Evolutionary conservation across 2,888 invertebrate genomes (phyloP).

Genomic region (Conchocele bisecta): DNA sequence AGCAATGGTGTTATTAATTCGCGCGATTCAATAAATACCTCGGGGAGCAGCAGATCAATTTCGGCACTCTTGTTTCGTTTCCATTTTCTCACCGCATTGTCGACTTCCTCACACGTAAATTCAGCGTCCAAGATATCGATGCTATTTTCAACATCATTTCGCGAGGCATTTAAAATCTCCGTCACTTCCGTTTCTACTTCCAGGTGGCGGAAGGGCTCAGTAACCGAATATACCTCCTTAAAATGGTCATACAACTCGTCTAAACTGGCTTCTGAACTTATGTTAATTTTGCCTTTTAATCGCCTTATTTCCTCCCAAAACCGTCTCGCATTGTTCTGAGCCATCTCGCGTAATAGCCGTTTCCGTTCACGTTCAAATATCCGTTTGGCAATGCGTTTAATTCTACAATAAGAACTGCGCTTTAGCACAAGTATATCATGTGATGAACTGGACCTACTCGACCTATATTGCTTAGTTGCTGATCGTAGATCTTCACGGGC

Average conservation of each 20-base stretch:
- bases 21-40: conserved; percentile 1
- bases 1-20: neutral
- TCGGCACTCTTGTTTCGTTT: neutral
- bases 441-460: neutral
- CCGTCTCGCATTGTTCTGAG: neutral
- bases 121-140: neutral
- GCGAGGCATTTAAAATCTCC: neutral
- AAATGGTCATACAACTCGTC: conserved; percentile 11
- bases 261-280: neutral
- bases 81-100: neutral
- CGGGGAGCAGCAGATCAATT: neutral
- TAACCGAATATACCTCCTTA: neutral
- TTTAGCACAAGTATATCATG: neutral
- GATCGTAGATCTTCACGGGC: neutral
- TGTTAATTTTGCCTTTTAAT: neutral
- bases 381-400: neutral
- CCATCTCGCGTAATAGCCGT: neutral
- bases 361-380: neutral
- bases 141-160: neutral
- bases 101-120: neutral
- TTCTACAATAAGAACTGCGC: neutral
- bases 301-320: conserved; percentile 14
- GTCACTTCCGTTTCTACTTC: no score
- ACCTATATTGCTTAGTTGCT: conserved; percentile 3
- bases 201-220: neutral